Conservation (phyloP, 2,113 vertebrate genomes). For the Paralichthys olivaceus region DNA sequence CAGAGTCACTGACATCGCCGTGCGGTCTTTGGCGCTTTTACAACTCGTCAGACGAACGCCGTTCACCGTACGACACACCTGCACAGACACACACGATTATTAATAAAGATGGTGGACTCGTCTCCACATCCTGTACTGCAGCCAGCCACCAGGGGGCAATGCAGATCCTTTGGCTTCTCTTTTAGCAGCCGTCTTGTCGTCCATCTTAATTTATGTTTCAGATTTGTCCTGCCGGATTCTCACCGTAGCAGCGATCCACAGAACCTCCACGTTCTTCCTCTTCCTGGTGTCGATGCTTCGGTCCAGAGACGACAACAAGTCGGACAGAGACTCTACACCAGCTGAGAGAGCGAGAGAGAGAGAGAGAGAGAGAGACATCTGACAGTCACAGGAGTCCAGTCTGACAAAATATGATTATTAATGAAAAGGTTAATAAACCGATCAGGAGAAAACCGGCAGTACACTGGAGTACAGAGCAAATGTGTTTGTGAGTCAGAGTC, state of each 20-base stretch:
- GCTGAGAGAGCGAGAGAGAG: conserved; percentile 34
- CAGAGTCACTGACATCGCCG: conserved; percentile 92
- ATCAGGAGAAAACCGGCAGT: no score
- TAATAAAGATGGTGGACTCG: neutral
- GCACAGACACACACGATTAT: conserved; percentile 1
- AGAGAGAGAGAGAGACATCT: no score
- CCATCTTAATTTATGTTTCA: no score
- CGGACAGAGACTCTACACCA: conserved; percentile 72
- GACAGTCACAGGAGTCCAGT: no score
- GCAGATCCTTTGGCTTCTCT: no score
- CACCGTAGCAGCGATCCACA: conserved; percentile 88
- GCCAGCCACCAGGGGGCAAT: neutral
- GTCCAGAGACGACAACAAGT: conserved; percentile 86
- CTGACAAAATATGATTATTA: no score
- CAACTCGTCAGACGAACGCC: conserved; percentile 93
- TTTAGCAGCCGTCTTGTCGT: no score
- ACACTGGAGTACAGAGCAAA: no score
- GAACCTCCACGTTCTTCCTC: conserved; percentile 91
- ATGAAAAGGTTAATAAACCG: no score
- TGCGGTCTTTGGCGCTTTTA: conserved; percentile 94
- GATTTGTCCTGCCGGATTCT: no score
- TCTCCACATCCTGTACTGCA: neutral
- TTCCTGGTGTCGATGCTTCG: conserved; percentile 86
- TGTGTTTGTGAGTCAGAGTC: no score
- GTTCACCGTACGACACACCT: conserved; percentile 89